Conservation (phyloP, 2,888 invertebrate genomes). For the Clitarchus hookeri region DNA sequence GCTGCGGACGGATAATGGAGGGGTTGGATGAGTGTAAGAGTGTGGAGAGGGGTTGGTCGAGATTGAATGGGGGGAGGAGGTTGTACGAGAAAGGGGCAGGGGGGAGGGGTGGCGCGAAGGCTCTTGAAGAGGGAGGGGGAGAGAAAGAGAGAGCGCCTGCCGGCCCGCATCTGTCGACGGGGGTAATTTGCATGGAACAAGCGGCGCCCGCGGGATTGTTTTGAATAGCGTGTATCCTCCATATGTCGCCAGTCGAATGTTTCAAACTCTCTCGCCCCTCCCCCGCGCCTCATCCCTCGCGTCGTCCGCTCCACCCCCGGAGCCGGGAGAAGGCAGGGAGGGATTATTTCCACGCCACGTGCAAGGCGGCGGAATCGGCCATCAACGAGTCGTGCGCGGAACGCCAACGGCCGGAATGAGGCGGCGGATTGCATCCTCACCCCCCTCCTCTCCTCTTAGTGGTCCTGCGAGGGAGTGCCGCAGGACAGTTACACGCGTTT, state of each 20-base stretch:
- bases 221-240: conserved; percentile 18
- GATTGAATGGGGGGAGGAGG: too few species aligned
- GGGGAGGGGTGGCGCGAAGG: not conserved
- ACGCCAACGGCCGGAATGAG: not conserved
- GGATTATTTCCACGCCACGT: not conserved
- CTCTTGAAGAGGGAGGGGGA: not conserved
- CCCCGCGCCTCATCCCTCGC: not conserved
- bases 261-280: conserved; percentile 11
- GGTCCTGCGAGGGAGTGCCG: too few species aligned
- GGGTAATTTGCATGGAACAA: conserved; percentile 17
- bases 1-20: too few species aligned
- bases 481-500: too few species aligned
- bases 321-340: not conserved
- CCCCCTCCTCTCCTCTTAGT: too few species aligned
- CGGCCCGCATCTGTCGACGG: not conserved
- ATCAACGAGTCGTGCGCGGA: not conserved
- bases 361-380: not conserved
- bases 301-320: not conserved
- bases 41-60: too few species aligned
- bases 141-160: not conserved
- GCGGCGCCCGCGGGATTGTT: conserved; percentile 11
- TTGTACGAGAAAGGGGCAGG: not conserved
- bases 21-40: too few species aligned
- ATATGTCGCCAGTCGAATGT: conserved; percentile 22
- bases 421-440: not conserved